These are phyloP conservation scores for Nanorana parkeri DNA, from an alignment of 2,113 vertebrate species.

Conservation along the genomic window DNA sequence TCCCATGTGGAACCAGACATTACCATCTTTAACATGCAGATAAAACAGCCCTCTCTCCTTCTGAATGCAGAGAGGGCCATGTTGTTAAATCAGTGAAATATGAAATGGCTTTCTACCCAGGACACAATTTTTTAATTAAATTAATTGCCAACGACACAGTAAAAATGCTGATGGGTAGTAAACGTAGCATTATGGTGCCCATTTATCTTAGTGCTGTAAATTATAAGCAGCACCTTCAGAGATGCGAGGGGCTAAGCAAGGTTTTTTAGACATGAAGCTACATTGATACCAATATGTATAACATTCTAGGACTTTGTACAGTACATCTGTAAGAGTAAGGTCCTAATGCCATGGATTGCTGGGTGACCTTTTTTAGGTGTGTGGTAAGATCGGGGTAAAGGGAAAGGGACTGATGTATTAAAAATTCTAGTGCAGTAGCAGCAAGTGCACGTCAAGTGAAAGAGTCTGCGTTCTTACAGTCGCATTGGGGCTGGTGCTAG, in stretches of 20 bases:
- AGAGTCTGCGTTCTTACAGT: too few species aligned
- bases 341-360: too few species aligned
- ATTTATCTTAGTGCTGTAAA: conserved; percentile 68
- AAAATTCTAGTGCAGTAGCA: too few species aligned
- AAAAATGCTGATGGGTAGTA: conserved; percentile 81
- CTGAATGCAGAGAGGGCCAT: conserved; percentile 41
- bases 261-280: neutral
- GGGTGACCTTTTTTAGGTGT: too few species aligned
- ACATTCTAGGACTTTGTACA: too few species aligned
- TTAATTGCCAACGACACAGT: conserved; percentile 77
- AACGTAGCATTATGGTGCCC: conserved; percentile 61
- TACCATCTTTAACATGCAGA: conserved; percentile 50
- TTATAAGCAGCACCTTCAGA: conserved; percentile 66
- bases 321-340: too few species aligned
- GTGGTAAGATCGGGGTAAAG: too few species aligned
- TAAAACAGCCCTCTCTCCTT: conserved; percentile 47
- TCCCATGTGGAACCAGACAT: conserved; percentile 48
- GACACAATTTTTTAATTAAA: conserved; percentile 82
- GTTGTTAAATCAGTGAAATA: conserved; percentile 75
- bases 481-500: too few species aligned
- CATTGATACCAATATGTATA: neutral
- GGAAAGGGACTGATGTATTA: too few species aligned
- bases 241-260: conserved; percentile 32
- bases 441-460: too few species aligned
- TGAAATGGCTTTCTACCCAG: conserved; percentile 69